Percentiles rank a stretch among this genome's conserved stretches.
These are phyloP conservation scores for Dasysyrphus albostriatus DNA, from an alignment of 2,888 invertebrate species.

Conservation along the genomic window DNA sequence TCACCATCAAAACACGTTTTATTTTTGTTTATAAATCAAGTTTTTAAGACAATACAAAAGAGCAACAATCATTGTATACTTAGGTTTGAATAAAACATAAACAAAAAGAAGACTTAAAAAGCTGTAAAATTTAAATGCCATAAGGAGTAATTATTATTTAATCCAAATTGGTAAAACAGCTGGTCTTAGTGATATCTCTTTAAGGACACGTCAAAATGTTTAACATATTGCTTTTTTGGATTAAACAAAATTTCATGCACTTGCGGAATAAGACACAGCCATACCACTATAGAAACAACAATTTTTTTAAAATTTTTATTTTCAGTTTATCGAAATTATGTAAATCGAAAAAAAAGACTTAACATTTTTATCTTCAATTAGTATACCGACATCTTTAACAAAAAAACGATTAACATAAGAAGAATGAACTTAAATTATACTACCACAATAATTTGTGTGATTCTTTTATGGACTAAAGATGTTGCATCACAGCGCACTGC, in stretches of 20 bases:
- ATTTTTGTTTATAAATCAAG: too few species aligned
- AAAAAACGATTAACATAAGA: slow-evolving; percentile 1
- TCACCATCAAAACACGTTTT: too few species aligned
- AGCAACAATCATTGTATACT: not conserved
- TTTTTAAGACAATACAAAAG: not conserved
- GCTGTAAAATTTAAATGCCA: not conserved
- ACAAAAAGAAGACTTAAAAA: not conserved
- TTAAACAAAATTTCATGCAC: not conserved
- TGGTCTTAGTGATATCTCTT: not conserved
- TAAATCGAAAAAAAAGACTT: not conserved
- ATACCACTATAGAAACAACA: too few species aligned
- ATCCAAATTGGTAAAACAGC: not conserved
- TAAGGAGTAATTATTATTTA: not conserved
- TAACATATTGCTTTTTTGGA: not conserved
- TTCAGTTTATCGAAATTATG: not conserved
- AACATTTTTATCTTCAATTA: slow-evolving; percentile 6
- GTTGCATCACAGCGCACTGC: slow-evolving; percentile 35
- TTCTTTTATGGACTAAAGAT: not conserved
- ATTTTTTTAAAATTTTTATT: not conserved
- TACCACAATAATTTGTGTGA: slow-evolving; percentile 2
- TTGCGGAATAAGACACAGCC: too few species aligned
- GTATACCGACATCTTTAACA: not conserved
- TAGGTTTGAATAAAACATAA: not conserved
- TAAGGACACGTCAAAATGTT: not conserved
- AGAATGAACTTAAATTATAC: slow-evolving; percentile 24